Evolutionary conservation across 1,140 invertebrate species (phyloP), one percentile per base, ranked within the genome.

Genomic region (Cyphomyrmex costatus): DNA sequence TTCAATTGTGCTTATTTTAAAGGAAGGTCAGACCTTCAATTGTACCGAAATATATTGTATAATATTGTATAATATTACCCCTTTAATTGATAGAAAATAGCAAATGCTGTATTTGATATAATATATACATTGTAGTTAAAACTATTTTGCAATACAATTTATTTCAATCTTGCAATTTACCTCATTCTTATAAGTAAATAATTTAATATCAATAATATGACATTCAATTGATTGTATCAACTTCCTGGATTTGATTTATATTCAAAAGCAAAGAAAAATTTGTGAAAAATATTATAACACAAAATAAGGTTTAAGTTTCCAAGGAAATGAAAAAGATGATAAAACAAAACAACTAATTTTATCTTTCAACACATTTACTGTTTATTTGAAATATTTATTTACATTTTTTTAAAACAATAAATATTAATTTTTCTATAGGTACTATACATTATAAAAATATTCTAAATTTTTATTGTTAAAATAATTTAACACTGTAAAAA

Each of bases 1-100:
- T 56, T 36, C 36, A 7, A 42, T 42, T 68, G 42, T 58, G 66
- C 24, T 73, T 82, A 82, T 73, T 82, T 82, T 82, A 73, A 33
- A 33, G 33, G 7, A 46, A 70, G 49, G 30, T 71, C 19, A 70
- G 36, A 78, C 16, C 24, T 60, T 71, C 66, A 36, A 82, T 73
- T 60, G 58, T 51, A 56, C 53, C 24, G 10, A 16, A 46, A 30
- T 7, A 27, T 68, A 24, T 10, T 12, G 42, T 21, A 24, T n/a
- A 53, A 80, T 56, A 12, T n/a, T 24, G 33, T 16, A 8, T 24
- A 30, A n/a, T n/a, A n/a, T n/a, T 30, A 56, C 42, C 8, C 16
- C 21, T 6, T 58, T 82, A 71, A 51, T 80, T 46, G 7, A 19
- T 56, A 68, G 70, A 79, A 80, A 68, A 36, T 30, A 42, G 14